Conservation (phyloP, 2,113 vertebrate species). For the Ceuthmochares aereus region DNA sequence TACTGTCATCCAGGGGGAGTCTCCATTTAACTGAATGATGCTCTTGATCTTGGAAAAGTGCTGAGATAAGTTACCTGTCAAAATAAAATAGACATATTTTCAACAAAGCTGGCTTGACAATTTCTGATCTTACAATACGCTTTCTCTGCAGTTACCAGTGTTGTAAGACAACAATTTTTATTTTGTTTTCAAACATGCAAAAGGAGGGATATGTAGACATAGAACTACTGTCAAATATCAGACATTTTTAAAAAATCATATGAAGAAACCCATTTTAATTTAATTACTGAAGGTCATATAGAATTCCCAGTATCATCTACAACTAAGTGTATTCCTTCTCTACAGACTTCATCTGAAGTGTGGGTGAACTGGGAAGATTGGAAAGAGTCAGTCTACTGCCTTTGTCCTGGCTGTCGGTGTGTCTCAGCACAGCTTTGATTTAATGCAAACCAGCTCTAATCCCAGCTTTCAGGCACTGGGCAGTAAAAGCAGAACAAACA, state of each 20-base stretch:
- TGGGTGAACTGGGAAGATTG: background rate
- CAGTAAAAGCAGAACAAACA: conserved; percentile 40
- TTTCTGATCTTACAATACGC: background rate
- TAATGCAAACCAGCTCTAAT: background rate
- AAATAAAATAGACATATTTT: background rate
- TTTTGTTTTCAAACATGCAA: background rate
- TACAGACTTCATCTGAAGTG: background rate
- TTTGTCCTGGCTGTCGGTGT: background rate
- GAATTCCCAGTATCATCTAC: background rate
- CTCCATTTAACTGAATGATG: background rate
- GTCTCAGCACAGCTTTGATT: background rate
- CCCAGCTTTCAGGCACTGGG: conserved; percentile 1
- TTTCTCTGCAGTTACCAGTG: background rate
- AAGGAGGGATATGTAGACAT: background rate
- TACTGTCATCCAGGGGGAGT: background rate
- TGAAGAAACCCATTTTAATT: background rate
- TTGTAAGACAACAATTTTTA: background rate
- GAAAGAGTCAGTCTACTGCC: background rate
- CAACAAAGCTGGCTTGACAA: background rate
- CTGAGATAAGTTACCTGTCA: background rate
- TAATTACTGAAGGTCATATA: background rate
- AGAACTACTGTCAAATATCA: background rate
- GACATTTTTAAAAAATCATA: background rate
- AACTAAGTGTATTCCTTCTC: background rate
- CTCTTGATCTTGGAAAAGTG: background rate